These are phyloP conservation scores for Rousettus leschenaultii DNA, from an alignment of 2,113 vertebrate species.

Conservation along the genomic window DNA sequence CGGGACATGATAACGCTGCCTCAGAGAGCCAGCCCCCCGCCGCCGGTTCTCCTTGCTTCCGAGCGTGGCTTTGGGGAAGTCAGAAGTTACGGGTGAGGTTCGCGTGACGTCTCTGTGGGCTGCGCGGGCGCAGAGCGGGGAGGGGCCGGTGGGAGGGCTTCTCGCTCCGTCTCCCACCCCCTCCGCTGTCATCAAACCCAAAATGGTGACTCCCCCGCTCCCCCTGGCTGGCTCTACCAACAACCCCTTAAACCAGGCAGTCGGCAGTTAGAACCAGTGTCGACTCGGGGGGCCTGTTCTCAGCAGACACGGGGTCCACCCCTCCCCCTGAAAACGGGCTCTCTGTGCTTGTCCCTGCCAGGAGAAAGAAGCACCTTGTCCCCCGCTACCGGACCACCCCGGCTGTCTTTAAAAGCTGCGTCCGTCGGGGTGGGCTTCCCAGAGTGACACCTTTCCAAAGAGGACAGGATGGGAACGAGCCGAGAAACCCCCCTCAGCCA, in stretches of 20 bases:
- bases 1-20: not conserved
- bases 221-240: conserved; percentile 56
- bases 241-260: conserved; percentile 53
- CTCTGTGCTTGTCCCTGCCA: not conserved
- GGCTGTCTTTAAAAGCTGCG: conserved; percentile 21
- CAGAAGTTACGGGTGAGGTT: fast-evolving
- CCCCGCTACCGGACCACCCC: not conserved
- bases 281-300: conserved; percentile 36
- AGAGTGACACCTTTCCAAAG: fast-evolving
- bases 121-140: fast-evolving
- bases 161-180: not conserved
- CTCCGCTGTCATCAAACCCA: not conserved
- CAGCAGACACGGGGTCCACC: conserved; percentile 1
- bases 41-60: not conserved
- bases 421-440: not conserved
- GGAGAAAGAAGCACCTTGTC: conserved; percentile 58
- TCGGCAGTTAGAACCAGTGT: conserved; percentile 63
- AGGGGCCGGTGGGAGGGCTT: fast-evolving
- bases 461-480: not conserved
- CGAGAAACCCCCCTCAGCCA: not conserved
- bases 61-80: not conserved
- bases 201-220: conserved; percentile 54
- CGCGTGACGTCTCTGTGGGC: not conserved
- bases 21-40: not conserved
- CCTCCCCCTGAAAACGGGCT: conserved; percentile 43